phyloP scores from a whole-genome alignment of 2,888 invertebrate species.

The Chaetogeoica ovagalla region DNA sequence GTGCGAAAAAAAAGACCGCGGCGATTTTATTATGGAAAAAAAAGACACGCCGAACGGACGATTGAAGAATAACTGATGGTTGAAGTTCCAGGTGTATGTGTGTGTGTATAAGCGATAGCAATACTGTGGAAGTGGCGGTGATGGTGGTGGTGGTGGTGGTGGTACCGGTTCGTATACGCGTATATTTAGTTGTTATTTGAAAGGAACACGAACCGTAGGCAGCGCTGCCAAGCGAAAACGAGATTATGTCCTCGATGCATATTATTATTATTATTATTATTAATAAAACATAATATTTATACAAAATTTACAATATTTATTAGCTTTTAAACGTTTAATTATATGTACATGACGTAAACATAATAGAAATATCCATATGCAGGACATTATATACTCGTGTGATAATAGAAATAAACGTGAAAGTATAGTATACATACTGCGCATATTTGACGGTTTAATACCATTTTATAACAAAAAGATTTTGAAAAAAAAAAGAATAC shows the following conservation, averaged over 20 bases:
- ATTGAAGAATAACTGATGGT: constrained; percentile 41
- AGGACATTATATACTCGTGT: too few relatives aligned
- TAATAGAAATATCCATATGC: too few relatives aligned
- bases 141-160: constrained; percentile 10
- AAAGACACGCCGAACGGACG: constrained; percentile 29
- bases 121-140: neutral
- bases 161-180: constrained; percentile 40
- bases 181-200: constrained; percentile 25
- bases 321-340: neutral
- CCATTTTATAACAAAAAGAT: too few relatives aligned
- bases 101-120: neutral
- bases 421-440: too few relatives aligned
- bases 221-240: constrained; percentile 49
- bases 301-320: neutral
- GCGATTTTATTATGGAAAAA: neutral
- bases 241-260: constrained; percentile 51
- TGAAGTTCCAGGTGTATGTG: constrained; percentile 42
- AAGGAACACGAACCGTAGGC: constrained; percentile 40
- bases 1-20: neutral
- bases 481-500: too few relatives aligned
- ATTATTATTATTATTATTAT: constrained; percentile 32
- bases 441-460: too few relatives aligned
- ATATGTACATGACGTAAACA: neutral
- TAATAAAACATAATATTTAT: neutral
- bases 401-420: too few relatives aligned